These are phyloP conservation scores for Pangasianodon gigas DNA, from an alignment of 2,113 vertebrate species.

Conservation along the genomic window DNA sequence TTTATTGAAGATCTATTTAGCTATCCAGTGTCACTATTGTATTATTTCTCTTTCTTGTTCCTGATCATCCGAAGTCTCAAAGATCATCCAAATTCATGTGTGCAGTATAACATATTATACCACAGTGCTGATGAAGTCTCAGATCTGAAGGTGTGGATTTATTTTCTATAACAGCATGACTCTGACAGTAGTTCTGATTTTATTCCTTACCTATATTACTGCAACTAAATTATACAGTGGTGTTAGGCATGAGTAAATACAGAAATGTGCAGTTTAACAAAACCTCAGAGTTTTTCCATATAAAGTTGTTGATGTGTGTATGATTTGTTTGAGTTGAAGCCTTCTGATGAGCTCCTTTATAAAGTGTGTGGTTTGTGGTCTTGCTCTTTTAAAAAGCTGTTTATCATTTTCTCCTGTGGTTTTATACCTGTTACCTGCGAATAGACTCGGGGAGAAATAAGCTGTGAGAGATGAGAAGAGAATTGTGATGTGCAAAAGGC, in stretches of 20 bases:
- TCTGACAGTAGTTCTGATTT: neutral
- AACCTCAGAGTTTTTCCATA: neutral
- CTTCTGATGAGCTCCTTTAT: neutral
- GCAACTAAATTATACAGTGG: neutral
- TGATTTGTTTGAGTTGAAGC: neutral
- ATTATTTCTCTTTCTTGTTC: neutral
- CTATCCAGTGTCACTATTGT: neutral
- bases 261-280: neutral
- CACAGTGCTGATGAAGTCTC: neutral
- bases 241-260: neutral
- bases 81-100: neutral
- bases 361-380: neutral
- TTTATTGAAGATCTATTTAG: neutral
- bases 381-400: neutral
- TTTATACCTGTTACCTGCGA: neutral
- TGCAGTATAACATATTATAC: neutral
- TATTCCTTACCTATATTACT: neutral
- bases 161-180: neutral
- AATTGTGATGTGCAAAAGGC: neutral
- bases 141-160: neutral
- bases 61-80: neutral
- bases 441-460: neutral
- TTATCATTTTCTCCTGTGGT: neutral
- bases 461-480: conserved; percentile 1
- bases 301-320: neutral